Base-by-base conservation (phyloP, 2,113 vertebrate genomes). In the Crotalus tigris region DNA sequence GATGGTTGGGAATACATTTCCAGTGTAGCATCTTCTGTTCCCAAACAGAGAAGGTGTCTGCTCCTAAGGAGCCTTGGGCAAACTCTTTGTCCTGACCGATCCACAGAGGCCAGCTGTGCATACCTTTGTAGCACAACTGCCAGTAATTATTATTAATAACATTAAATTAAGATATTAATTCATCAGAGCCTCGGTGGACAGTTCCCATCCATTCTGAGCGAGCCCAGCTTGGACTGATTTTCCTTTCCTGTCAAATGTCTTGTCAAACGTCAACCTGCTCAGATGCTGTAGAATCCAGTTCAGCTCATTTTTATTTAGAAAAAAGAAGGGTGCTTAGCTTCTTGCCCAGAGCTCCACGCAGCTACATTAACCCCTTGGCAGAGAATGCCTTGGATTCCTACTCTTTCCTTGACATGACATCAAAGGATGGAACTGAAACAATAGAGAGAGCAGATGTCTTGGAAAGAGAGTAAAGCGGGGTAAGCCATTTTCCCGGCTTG, bases 141-240 rank as follows among this genome's bases (percentile, higher is more conserved):
- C 29, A 51, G 64, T 88, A 51, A 90, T 85, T n/a, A 33, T 89
- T 57, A 90, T 90, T 85, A 92, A 90, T 59, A 92, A 92, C 24
- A 59, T 88, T 59, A 90, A 92, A 90, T 90, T 58, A 85, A 92
- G 54, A 49, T 88, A 91, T 59, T 93, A 81, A 89, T 88, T 93
- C 11, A 88, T 85, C 59, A 81, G 75, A 57, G 44, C 90, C 24
- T 19, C 53, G 6, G 29, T 81, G 54, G 44, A n/a, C 23, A 26
- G 61, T 81, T 88, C 57, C 26, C 86, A 59, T 58, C 86, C 86
- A 21, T 58, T 39, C 39, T 2, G 19, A 90, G 89, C 1, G 17
- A 54, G 88, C 55, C 55, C 39, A 33, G 59, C 46, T 69, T 57
- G 39, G 26, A 90, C 53, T 44, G 85, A 85, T 85, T 58, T 51